A percentile compares a stretch with the other conserved stretches of the same genome.
These are phyloP conservation scores for Ceratina calcarata DNA, from an alignment of 1,140 invertebrate species.

Conservation along the genomic window DNA sequence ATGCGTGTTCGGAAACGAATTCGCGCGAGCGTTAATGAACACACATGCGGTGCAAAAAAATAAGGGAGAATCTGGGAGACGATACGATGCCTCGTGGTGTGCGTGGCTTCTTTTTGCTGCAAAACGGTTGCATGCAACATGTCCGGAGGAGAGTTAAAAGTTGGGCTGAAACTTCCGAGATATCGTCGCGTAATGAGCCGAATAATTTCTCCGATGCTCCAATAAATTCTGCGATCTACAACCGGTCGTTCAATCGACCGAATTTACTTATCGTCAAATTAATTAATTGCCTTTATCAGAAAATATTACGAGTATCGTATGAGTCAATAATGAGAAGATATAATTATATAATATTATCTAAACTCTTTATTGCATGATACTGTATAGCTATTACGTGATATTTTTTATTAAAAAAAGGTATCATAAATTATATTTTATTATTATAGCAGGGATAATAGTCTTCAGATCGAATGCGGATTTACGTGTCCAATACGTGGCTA, in stretches of 20 bases:
- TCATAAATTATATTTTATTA: no score
- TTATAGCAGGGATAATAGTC: no score
- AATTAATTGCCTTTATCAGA: background rate
- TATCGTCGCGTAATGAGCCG: slow-evolving; percentile 8
- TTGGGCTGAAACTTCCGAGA: slow-evolving; percentile 35
- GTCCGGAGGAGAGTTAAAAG: slow-evolving; percentile 19
- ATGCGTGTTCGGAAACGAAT: slow-evolving; percentile 43
- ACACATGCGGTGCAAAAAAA: slow-evolving; percentile 48
- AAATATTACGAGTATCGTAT: no score
- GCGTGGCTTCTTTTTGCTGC: slow-evolving; percentile 26
- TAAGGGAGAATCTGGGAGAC: slow-evolving; percentile 38
- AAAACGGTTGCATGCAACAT: slow-evolving; percentile 27
- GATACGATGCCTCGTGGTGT: slow-evolving; percentile 18
- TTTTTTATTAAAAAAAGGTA: no score
- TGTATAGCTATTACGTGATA: no score
- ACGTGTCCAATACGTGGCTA: no score
- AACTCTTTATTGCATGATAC: no score
- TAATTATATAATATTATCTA: no score
- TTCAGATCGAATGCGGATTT: no score
- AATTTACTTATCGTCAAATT: background rate
- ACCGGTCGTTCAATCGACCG: no score
- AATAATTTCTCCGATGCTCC: background rate
- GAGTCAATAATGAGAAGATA: no score
- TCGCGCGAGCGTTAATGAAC: slow-evolving; percentile 44
- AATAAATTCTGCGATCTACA: background rate